Evolutionary conservation across 2,797 vertebrate genomes (phyloP).

Genomic region (Amblyraja radiata): DNA sequence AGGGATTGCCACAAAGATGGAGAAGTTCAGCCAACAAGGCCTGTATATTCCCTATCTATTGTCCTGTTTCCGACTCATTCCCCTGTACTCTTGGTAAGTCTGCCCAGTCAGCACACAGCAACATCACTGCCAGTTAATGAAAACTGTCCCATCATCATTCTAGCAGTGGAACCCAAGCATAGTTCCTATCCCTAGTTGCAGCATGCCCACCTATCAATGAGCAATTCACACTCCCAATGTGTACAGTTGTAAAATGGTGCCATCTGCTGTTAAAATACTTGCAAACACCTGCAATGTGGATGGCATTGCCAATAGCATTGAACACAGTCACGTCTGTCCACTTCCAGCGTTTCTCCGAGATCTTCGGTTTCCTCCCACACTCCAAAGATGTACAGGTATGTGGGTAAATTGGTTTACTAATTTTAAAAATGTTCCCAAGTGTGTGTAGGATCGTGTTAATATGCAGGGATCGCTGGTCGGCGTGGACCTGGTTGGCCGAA

Average conservation of each 20-base stretch:
- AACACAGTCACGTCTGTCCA: not conserved
- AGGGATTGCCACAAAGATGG: not conserved
- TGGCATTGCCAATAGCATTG: not conserved
- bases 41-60: not conserved
- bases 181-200: not conserved
- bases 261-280: not conserved
- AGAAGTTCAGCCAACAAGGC: not conserved
- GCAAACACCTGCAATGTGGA: not conserved
- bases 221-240: not conserved
- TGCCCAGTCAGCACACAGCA: too few relatives aligned
- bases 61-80: not conserved
- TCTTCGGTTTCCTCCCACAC: too few relatives aligned
- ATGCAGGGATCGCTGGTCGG: too few relatives aligned
- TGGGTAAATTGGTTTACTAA: too few relatives aligned
- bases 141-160: not conserved
- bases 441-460: too few relatives aligned
- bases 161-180: not conserved
- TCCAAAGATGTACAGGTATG: too few relatives aligned
- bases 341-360: too few relatives aligned
- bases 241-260: not conserved
- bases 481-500: too few relatives aligned
- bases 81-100: not conserved
- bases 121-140: not conserved
- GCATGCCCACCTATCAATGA: not conserved
- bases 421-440: too few relatives aligned